Evolutionary conservation across 2,888 invertebrate genomes (phyloP), one percentile per base, ranked within the genome.

Genomic region (Herminia tarsipennalis): DNA sequence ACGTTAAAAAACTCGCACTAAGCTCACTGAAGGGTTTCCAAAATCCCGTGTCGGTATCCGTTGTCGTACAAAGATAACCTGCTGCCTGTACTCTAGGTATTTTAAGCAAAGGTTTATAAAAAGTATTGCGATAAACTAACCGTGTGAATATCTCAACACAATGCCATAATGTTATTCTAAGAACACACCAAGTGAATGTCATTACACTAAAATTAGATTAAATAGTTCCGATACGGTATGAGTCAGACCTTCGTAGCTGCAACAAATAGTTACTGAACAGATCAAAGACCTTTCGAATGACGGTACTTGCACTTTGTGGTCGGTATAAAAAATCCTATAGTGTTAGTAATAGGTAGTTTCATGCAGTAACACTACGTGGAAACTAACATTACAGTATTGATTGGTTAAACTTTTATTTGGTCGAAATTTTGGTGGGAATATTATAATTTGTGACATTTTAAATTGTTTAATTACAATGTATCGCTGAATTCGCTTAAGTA

Each of bases 151-250:
- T 29, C 30, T 41, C 38, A 8, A 33, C 13, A 36, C 44, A n/a
- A 42, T 48, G 42, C 12, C 13, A 27, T 28, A 29, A 29, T 32
- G 13, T 13, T 41, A 27, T 53, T 65, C 48, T 29, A 8, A 56
- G 56, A 29, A 59, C 35, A 29, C 41, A 10, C 10, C 16, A 10
- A n/a, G 43, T 56, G 44, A 62, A 46, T 53, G 56, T 27, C 14
- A 34, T 41, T 36, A 12, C 20, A 27, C 13, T 44, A 29, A 35
- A 59, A 58, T 55, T 51, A 34, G 50, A 63, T 58, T 57, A 12
- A 37, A 48, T 40, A 14, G 30, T 41, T 33, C 10, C 10, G 59
- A 43, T 51, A 51, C 40, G 50, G 48, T 41, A 22, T 47, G 28
- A n/a, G 9, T 46, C 29, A 34, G 14, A 25, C 5, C 38, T 48